phyloP scores from a whole-genome alignment of 1,140 invertebrate genomes.

The Doryteuthis pealeii region DNA sequence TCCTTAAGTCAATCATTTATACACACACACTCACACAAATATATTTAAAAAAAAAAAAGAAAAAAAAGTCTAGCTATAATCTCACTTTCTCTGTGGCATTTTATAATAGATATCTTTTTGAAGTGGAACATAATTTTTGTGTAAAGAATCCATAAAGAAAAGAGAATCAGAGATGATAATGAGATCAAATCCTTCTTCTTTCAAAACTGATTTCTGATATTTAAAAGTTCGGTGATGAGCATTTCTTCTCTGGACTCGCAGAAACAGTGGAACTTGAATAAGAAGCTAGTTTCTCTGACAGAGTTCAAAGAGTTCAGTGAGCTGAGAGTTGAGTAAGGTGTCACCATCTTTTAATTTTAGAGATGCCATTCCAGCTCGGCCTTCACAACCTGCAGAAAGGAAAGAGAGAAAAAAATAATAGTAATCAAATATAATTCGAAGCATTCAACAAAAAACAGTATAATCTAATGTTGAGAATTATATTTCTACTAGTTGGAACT shows the following conservation, averaged over 20 bases:
- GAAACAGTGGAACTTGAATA: constrained; percentile 86
- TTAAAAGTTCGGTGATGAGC: constrained; percentile 31
- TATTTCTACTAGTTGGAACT: no score
- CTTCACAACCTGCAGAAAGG: constrained; percentile 76
- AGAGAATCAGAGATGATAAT: constrained; percentile 74
- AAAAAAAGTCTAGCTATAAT: no score
- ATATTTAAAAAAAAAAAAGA: no score
- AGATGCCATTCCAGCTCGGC: constrained; percentile 92
- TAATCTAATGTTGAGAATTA: no score
- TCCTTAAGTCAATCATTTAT: no score
- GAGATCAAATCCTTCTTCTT: constrained; percentile 85
- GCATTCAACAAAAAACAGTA: no score
- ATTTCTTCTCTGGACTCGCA: constrained; percentile 66
- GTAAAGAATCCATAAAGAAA: constrained; percentile 69
- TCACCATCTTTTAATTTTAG: constrained; percentile 63
- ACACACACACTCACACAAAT: no score
- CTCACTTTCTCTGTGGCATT: not conserved
- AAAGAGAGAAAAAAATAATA: not conserved
- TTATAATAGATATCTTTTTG: constrained; percentile 13
- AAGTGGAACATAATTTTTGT: constrained; percentile 59
- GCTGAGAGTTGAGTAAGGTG: constrained; percentile 21
- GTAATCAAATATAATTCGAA: no score
- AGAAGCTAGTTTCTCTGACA: constrained; percentile 66
- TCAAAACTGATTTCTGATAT: constrained; percentile 66
- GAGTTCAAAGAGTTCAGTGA: constrained; percentile 37